These are phyloP conservation scores for Tricholaema leucomelas DNA, from an alignment of 2,113 vertebrate species.

Conservation along the genomic window DNA sequence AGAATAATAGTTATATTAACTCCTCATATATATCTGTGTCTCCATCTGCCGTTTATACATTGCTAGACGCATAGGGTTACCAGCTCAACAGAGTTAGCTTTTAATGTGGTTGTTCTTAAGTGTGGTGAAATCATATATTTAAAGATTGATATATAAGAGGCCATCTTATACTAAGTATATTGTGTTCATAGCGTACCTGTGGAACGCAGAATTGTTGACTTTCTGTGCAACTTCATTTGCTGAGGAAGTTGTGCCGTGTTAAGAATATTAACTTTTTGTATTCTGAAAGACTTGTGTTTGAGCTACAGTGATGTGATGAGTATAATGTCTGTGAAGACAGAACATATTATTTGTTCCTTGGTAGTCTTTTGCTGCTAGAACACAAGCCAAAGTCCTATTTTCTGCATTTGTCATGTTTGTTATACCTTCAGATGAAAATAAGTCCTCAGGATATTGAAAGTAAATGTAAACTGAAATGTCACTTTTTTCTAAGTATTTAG, in stretches of 20 bases:
- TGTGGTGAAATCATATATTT: background rate
- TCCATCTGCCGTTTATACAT: background rate
- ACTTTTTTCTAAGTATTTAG: background rate
- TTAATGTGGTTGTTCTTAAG: constrained; percentile 12
- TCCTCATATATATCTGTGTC: background rate
- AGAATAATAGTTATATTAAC: background rate
- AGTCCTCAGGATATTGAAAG: background rate
- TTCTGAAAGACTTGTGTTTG: background rate
- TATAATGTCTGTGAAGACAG: background rate
- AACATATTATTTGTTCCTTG: background rate
- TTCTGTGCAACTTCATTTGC: constrained; percentile 27
- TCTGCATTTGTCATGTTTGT: background rate
- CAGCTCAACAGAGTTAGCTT: background rate
- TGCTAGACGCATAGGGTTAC: background rate
- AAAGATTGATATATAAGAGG: too few species aligned
- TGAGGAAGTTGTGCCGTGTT: constrained; percentile 2
- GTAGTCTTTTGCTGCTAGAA: background rate
- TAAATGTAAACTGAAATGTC: background rate
- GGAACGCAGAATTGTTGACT: background rate
- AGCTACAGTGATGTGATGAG: background rate
- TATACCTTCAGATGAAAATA: background rate
- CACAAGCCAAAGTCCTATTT: background rate
- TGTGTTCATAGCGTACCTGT: background rate
- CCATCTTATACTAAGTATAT: background rate
- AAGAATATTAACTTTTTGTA: background rate